A percentile compares a stretch with the other conserved stretches of the same genome.
These are phyloP conservation scores for Drosophila imparisetae DNA, from an alignment of 2,888 invertebrate species.

Conservation along the genomic window DNA sequence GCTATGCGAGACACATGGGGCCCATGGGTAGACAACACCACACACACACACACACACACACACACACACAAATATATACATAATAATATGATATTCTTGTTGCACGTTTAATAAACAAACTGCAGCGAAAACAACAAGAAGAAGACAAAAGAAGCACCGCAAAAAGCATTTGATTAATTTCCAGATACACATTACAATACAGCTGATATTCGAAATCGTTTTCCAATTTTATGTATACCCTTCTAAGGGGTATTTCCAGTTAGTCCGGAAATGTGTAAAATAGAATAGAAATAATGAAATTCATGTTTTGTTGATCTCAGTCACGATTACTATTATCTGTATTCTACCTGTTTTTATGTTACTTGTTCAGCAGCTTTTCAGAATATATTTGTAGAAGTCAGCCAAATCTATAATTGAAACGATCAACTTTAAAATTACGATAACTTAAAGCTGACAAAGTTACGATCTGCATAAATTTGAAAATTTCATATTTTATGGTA, in stretches of 20 bases:
- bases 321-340: too few relatives aligned
- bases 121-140: slow-evolving; percentile 4
- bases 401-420: background rate
- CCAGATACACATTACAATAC: slow-evolving; percentile 1
- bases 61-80: slow-evolving; percentile 12
- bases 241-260: slow-evolving; percentile 1
- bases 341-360: background rate
- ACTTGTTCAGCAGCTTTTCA: background rate
- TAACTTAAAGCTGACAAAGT: background rate
- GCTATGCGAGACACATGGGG: slow-evolving; percentile 74
- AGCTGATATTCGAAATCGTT: slow-evolving; percentile 29
- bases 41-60: slow-evolving; percentile 7
- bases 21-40: slow-evolving; percentile 45
- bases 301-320: background rate
- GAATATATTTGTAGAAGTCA: background rate
- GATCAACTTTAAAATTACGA: background rate
- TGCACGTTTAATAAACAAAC: slow-evolving; percentile 39
- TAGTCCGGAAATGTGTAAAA: slow-evolving; percentile 1
- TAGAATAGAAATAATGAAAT: background rate
- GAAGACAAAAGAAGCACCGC: slow-evolving; percentile 4
- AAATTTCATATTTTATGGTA: background rate
- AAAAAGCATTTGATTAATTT: slow-evolving; percentile 45
- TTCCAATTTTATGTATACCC: slow-evolving; percentile 43
- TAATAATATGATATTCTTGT: slow-evolving; percentile 40
- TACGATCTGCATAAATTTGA: background rate